Evolutionary conservation across 2,888 invertebrate species (phyloP), one percentile per base, ranked within the genome.

Genomic region (Orgyia antiqua): DNA sequence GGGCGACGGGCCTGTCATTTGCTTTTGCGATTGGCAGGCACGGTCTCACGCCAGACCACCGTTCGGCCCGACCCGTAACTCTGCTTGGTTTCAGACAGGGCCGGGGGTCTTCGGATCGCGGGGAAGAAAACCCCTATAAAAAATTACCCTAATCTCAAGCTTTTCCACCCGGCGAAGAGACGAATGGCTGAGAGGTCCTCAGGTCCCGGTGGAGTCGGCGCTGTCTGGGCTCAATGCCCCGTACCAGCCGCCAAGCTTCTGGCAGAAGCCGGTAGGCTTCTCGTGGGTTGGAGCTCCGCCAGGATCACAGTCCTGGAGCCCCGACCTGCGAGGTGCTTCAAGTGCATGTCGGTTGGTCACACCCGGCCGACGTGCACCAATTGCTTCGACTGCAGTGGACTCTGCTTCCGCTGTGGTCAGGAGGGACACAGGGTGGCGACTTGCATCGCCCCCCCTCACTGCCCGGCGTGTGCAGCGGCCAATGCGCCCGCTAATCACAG

Each of bases 361-460:
- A 26, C 26, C 26, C 15, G 26, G 8, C 26, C 13, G 26, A 13
- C 15, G 1, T 26, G 26, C 15, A 4, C 4, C 2, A 17, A 9
- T 10, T 13, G 17, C 26, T 10, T 26, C 10, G 26, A 26, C n/a
- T 17, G 26, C 13, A 13, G 26, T 9, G 15, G 17, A 3, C 13
- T 25, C 2, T 25, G 25, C 9, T 26, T 13, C 26, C 26, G 15
- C 9, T 26, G 26, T 10, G 15, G 26, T 15, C 13, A 25, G 25
- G 11, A 13, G 4, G 25, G 25, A n/a, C 23, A 23, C 7, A 3
- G 6, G 23, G 10, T 5, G 23, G 23, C 23, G 10, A 10, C 10
- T 4, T 24, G 23, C 11, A 7, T 11, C 8, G 12, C 11, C 5
- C 4, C 4, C 10, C 23, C 23, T 10, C 23, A 24, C 23, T 24